Conservation (phyloP, 2,113 vertebrate genomes). For the Pardalotus punctatus region DNA sequence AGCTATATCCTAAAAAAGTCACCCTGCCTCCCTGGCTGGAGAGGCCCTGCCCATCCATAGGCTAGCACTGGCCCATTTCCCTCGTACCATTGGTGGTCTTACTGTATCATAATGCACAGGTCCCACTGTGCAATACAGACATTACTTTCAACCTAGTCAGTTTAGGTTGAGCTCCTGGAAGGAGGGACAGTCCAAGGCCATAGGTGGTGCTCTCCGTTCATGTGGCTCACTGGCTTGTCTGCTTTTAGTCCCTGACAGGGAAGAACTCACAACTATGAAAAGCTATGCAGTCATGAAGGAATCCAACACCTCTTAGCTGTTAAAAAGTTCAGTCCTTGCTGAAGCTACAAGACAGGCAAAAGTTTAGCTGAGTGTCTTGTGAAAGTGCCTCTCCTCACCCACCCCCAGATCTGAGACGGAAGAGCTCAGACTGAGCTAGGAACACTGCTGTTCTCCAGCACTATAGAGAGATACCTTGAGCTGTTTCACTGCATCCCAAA, state of each 20-base stretch:
- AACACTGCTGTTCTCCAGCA: not conserved
- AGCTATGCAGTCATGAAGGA: not conserved
- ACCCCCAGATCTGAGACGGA: not conserved
- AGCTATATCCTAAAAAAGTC: not conserved
- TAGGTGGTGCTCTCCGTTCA: not conserved
- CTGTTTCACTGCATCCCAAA: not conserved
- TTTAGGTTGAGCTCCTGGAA: not conserved
- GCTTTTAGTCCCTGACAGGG: not conserved
- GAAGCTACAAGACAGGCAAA: not conserved
- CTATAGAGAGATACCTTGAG: not conserved
- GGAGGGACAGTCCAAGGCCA: not conserved
- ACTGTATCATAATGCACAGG: not conserved
- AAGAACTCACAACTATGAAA: not conserved
- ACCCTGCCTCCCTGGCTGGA: not conserved
- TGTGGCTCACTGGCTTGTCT: not conserved
- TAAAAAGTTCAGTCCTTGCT: not conserved
- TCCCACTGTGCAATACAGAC: not conserved
- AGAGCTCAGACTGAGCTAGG: not conserved
- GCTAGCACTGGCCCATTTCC: not conserved
- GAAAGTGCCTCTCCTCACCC: not conserved
- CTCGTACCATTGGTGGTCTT: not conserved
- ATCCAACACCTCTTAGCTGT: not conserved
- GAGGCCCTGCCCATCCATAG: not conserved
- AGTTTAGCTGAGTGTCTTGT: not conserved
- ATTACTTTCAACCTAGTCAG: not conserved